phyloP scores from a whole-genome alignment of 2,888 invertebrate genomes.

The Chrysotoxum bicinctum region DNA sequence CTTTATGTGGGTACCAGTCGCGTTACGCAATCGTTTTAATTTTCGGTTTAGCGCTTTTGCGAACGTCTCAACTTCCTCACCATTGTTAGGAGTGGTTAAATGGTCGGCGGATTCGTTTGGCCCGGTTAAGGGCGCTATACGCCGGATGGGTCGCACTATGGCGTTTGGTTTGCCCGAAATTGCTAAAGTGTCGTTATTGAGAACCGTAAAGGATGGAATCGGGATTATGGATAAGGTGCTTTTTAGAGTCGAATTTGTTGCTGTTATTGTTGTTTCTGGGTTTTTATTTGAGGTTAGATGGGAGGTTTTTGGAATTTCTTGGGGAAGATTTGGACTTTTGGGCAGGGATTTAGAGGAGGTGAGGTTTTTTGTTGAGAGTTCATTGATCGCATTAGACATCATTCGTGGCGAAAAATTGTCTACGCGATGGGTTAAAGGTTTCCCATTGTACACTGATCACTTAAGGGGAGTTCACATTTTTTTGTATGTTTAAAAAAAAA shows the following conservation, averaged over 20 bases:
- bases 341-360: constrained; percentile 44
- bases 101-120: constrained; percentile 54
- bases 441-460: constrained; percentile 74
- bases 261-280: background rate
- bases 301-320: constrained; percentile 37
- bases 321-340: constrained; percentile 47
- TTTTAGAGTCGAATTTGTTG: constrained; percentile 3
- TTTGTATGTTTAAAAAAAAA: background rate
- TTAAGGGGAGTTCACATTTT: constrained; percentile 61
- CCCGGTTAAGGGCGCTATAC: constrained; percentile 75
- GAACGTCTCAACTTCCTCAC: constrained; percentile 82
- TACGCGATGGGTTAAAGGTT: constrained; percentile 28
- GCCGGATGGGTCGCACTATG: constrained; percentile 83
- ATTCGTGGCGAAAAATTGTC: constrained; percentile 39
- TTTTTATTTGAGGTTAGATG: constrained; percentile 8
- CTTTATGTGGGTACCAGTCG: constrained; percentile 79
- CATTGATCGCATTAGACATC: constrained; percentile 66
- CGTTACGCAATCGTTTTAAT: constrained; percentile 86
- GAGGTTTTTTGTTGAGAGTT: constrained; percentile 70
- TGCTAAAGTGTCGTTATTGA: constrained; percentile 75
- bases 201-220: constrained; percentile 75
- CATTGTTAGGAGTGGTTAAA: constrained; percentile 44
- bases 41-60: constrained; percentile 88
- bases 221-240: constrained; percentile 70
- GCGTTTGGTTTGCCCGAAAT: constrained; percentile 82